Base-by-base conservation (phyloP, 2,888 invertebrate species). In the Nephrotoma flavescens region DNA sequence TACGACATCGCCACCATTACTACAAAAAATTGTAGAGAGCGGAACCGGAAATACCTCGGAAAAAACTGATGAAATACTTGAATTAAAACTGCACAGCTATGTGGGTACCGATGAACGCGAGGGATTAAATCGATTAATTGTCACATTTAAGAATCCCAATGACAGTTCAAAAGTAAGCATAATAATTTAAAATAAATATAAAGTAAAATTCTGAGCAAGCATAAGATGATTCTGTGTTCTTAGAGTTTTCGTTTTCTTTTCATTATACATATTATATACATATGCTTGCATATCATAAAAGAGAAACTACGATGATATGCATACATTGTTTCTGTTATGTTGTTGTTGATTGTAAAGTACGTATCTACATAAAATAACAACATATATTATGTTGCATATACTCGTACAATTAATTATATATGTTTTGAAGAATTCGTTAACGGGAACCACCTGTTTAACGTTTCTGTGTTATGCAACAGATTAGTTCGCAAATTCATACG, bases 1-100 rank as follows among this genome's bases (percentile, higher is more conserved):
- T 88, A 92, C 94, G 0, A 92, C 92, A 0, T 92, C 92, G 1
- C 93, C 93, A 88, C 93, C 94, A 0, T 91, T 92, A 83, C 90
- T 94, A 6, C 2, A 86, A 52, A 52, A 52, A 52, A 42, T 86
- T 2, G 7, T 41, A 0, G 86, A 57, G 15, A 86, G 41, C n/a
- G 52, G n/a, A 52, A 57, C 1, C 41, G 57, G 41, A 9, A 45
- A 86, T 31, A 45, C 12, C 3, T 41, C 84, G 0, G 84, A 84
- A 44, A 31, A 19, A 44, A 31, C 1, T 19, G 19, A 1, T 5
- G 42, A 41, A 42, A 85, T 44, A 6, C 4, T 57, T 57, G 41
- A 52, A n/a, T 86, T 93, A 45, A 92, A 92, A 87, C 86, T 83
- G 6, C 90, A 91, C 6, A 92, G 92, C 0, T 87, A 91, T 3